These are phyloP conservation scores for Chionoecetes opilio DNA, from an alignment of 1,140 invertebrate species.

Conservation along the genomic window DNA sequence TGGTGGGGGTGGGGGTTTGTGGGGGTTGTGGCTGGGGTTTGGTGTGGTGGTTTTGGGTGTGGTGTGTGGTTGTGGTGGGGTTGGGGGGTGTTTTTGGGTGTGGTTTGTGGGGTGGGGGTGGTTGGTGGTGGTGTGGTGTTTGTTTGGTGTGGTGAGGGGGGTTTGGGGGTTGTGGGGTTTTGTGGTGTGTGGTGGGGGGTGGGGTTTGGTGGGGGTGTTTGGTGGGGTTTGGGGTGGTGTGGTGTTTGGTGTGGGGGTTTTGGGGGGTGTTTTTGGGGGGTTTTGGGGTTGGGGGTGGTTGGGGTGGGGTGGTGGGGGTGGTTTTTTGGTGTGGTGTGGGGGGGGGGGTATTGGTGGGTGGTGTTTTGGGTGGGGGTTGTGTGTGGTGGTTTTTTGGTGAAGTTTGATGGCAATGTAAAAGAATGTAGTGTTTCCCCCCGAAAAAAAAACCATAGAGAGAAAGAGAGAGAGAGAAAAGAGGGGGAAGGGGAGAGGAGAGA, in stretches of 20 bases:
- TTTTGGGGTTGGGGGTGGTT: not conserved
- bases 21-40: too few relatives aligned
- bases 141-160: not conserved
- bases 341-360: constrained; percentile 2
- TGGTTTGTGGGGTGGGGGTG: not conserved
- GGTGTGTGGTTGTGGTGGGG: not conserved
- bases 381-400: not conserved
- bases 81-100: too few relatives aligned
- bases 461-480: constrained; percentile 42
- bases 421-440: too few relatives aligned
- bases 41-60: too few relatives aligned
- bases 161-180: not conserved
- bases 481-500: constrained; percentile 47
- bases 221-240: too few relatives aligned
- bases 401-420: not conserved
- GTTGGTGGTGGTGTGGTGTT: too few relatives aligned
- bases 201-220: not conserved
- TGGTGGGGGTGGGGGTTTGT: not conserved
- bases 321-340: too few relatives aligned
- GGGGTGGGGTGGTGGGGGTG: not conserved
- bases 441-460: not conserved
- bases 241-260: not conserved
- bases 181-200: too few relatives aligned
- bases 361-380: not conserved
- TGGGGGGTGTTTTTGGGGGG: not conserved